Percentiles rank a stretch among this genome's conserved stretches.
Conservation (phyloP, 2,888 invertebrate species). For the Polylopha cassiicola region DNA sequence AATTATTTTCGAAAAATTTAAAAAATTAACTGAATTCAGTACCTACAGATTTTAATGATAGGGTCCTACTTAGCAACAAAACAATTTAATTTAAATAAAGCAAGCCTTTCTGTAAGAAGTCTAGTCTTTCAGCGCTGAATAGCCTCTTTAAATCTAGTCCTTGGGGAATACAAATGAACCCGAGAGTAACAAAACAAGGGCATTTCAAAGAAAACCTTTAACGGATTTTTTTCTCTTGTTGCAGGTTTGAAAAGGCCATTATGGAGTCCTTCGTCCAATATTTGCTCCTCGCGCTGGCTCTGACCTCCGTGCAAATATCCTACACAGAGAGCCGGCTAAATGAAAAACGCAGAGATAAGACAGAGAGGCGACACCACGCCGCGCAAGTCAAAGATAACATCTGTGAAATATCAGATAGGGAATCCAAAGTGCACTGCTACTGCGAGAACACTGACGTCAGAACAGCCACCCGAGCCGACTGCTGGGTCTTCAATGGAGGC, state of each 20-base stretch:
- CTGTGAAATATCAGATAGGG: constrained; percentile 75
- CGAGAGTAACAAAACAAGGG: not conserved
- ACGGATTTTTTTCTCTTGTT: constrained; percentile 53
- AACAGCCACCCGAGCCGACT: constrained; percentile 83
- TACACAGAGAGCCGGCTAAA: constrained; percentile 72
- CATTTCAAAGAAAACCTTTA: constrained; percentile 23
- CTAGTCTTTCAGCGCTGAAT: too few relatives aligned
- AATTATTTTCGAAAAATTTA: too few relatives aligned
- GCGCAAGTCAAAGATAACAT: constrained; percentile 71
- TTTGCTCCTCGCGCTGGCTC: constrained; percentile 70
- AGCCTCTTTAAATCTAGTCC: too few relatives aligned
- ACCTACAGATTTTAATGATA: too few relatives aligned
- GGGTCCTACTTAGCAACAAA: too few relatives aligned
- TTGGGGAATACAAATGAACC: too few relatives aligned
- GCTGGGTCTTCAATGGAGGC: constrained; percentile 85
- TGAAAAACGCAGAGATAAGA: constrained; percentile 75
- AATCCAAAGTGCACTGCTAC: constrained; percentile 80
- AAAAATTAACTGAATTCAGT: too few relatives aligned
- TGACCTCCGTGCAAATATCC: constrained; percentile 74
- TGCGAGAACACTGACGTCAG: constrained; percentile 78
- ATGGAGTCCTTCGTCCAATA: constrained; percentile 71
- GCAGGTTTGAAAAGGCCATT: constrained; percentile 51
- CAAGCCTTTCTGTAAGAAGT: too few relatives aligned
- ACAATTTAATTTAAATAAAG: too few relatives aligned
- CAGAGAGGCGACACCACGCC: constrained; percentile 60